Base-by-base conservation (phyloP, 2,113 vertebrate genomes). In the Galbula dea region DNA sequence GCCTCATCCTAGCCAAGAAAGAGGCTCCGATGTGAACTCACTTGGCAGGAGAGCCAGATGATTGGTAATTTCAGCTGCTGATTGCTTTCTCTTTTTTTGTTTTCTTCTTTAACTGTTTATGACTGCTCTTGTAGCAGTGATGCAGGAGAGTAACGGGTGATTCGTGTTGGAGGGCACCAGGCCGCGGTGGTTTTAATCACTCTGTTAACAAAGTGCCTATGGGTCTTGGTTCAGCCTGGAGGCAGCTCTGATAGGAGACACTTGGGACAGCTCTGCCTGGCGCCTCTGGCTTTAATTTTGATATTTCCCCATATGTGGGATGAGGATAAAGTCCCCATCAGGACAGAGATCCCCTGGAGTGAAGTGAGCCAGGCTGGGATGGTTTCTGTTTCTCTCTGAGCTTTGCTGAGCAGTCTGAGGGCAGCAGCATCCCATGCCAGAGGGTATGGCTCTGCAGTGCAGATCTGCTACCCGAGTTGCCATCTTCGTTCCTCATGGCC, bases 1-100 rank as follows among this genome's bases (percentile, higher is more conserved):
- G 92, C 92, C 86, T 95, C 80, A 37, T 83, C 58, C 84, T 49
- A 61, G 95, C 94, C 95, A 97, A 95, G 91, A 96, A 96, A 93
- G 95, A 94, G 96, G 93, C 90, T 93, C 63, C 74, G 15, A 88
- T 24, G 79, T 87, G 94, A 95, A 87, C 80, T 94, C 51, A 29
- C 67, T 96, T 96, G 92, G 94, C 94, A 90, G 65, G 79, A 65
- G 54, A 91, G 71, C 11, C 3, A 93, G 77, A 68, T 52, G 83
- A 77, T 94, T 94, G 94, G 88, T 88, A 94, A 93, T 71, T 96
- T 93, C 80, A 93, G 93, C 94, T 95, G 76, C 84, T 79, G 82
- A 83, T 63, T 23, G 49, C 49, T 51, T 51, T 51, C 14, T 23
- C 24, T 51, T 10, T 18, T 51, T 26, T 52, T 23, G 13, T 51